These are phyloP conservation scores for Pangasius krempfi DNA, from an alignment of 2,797 vertebrate genomes.

Conservation along the genomic window DNA sequence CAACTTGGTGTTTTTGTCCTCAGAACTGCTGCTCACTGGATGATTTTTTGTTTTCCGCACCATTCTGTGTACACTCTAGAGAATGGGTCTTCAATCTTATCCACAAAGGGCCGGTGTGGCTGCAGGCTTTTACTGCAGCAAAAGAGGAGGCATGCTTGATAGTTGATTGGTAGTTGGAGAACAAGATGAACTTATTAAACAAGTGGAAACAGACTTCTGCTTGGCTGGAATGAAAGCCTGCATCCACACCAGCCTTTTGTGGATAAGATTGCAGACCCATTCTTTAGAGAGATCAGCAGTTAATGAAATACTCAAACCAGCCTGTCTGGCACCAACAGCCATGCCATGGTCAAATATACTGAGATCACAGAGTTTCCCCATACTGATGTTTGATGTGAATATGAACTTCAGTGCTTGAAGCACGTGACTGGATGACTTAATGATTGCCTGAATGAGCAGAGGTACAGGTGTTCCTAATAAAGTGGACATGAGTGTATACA, in stretches of 20 bases:
- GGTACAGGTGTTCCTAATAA: background rate
- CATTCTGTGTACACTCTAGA: no score
- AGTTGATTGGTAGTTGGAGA: background rate
- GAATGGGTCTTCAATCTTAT: background rate
- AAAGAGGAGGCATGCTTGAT: background rate
- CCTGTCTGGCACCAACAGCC: background rate
- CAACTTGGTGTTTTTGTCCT: background rate
- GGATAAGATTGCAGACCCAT: background rate
- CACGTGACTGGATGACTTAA: background rate
- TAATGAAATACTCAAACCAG: background rate
- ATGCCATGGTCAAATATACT: background rate
- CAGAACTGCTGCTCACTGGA: background rate
- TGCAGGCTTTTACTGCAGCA: no score
- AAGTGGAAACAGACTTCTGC: background rate
- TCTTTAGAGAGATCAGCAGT: background rate
- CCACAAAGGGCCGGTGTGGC: background rate
- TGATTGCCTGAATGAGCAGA: background rate
- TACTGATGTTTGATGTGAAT: background rate
- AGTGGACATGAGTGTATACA: background rate
- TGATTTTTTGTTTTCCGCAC: background rate
- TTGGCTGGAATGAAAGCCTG: background rate
- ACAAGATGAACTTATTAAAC: background rate
- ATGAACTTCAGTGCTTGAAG: background rate
- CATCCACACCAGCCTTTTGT: background rate
- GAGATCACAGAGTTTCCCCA: background rate